Percentiles rank a stretch among this genome's conserved stretches.
Conservation (phyloP, 2,888 invertebrate species). For the Rhimphoctona megacephalus region DNA sequence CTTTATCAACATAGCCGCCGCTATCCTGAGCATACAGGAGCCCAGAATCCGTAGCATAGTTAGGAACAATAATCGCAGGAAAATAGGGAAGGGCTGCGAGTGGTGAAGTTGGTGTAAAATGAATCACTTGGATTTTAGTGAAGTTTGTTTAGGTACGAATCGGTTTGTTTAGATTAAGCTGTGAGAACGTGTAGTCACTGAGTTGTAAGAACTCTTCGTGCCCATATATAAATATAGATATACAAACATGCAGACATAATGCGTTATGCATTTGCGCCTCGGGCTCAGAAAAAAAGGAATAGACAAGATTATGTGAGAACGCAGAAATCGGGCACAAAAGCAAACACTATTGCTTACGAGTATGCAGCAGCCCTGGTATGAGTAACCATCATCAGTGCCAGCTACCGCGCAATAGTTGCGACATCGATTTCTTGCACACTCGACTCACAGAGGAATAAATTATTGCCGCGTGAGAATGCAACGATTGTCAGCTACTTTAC, state of each 20-base stretch:
- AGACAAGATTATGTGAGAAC: conserved; percentile 54
- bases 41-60: not conserved
- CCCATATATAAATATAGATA: conserved; percentile 5
- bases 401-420: conserved; percentile 65
- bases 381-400: conserved; percentile 47
- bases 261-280: conserved; percentile 60
- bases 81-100: not conserved
- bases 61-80: not conserved
- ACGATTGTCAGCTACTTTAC: conserved; percentile 36
- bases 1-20: not conserved
- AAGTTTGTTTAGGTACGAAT: conserved; percentile 24
- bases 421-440: conserved; percentile 62
- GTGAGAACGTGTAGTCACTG: conserved; percentile 11
- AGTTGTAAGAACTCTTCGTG: conserved; percentile 13
- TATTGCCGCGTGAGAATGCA: conserved; percentile 68
- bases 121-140: not conserved
- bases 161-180: conserved; percentile 21
- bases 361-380: conserved; percentile 23
- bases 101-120: conserved; percentile 4
- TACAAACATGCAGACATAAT: not conserved
- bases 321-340: conserved; percentile 37
- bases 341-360: conserved; percentile 1
- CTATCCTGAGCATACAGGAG: not conserved
- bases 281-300: conserved; percentile 62
- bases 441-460: conserved; percentile 67